These are phyloP conservation scores for Ammospiza maritima DNA, from an alignment of 2,797 vertebrate genomes.

Conservation along the genomic window DNA sequence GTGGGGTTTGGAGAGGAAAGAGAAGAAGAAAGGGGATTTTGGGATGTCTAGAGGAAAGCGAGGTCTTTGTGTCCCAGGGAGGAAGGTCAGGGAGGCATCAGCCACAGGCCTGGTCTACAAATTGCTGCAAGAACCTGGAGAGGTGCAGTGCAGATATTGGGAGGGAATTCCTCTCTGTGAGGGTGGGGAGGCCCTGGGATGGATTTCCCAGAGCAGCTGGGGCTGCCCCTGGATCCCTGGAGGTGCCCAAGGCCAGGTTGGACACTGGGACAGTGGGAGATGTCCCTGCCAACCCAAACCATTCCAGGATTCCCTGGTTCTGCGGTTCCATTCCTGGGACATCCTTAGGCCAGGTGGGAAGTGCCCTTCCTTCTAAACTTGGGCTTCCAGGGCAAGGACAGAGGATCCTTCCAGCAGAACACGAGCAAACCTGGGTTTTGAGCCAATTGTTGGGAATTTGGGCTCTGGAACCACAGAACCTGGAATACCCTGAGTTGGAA, in stretches of 20 bases:
- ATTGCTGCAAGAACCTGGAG: not conserved
- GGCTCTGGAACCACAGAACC: not conserved
- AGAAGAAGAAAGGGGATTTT: not conserved
- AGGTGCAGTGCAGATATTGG: not conserved
- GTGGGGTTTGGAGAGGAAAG: not conserved
- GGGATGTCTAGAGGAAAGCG: not conserved
- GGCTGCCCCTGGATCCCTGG: not conserved
- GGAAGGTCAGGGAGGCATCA: not conserved
- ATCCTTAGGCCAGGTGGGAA: not conserved
- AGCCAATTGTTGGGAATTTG: not conserved
- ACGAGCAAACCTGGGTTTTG: not conserved
- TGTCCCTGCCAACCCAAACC: not conserved
- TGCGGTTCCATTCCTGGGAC: not conserved
- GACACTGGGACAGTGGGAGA: not conserved
- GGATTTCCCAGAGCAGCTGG: not conserved
- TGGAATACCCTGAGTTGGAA: not conserved
- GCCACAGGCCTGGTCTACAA: not conserved
- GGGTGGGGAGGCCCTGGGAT: not conserved
- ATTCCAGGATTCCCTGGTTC: not conserved
- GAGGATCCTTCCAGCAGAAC: not conserved
- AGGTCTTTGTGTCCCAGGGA: not conserved
- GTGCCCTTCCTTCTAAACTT: not conserved
- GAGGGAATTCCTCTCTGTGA: not conserved
- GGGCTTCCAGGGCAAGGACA: not conserved
- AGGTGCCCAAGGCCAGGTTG: rapidly evolving